phyloP scores from a whole-genome alignment of 2,797 vertebrate species.

The Sebastiscus tertius region DNA sequence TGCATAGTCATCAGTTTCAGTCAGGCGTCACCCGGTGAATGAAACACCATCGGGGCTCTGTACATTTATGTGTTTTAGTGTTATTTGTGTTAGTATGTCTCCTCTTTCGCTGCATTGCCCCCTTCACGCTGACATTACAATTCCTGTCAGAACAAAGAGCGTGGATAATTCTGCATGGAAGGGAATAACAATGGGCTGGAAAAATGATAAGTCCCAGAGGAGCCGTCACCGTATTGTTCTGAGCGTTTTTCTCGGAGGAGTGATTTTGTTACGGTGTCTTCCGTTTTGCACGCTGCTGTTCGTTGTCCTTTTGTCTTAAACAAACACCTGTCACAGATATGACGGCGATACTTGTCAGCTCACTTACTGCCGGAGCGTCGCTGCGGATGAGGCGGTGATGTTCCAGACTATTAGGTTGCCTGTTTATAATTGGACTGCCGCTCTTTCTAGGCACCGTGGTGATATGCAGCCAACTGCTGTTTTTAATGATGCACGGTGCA shows the following conservation, averaged over 20 bases:
- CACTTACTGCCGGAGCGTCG: constrained; percentile 34
- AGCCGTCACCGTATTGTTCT: constrained; percentile 52
- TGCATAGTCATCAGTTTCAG: constrained; percentile 33
- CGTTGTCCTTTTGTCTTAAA: constrained; percentile 62
- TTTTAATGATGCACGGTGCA: constrained; percentile 35
- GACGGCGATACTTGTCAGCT: constrained; percentile 65
- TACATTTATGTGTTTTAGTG: constrained; percentile 21
- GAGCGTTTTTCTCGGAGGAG: constrained; percentile 30
- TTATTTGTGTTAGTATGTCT: constrained; percentile 18
- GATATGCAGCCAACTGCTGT: constrained; percentile 44
- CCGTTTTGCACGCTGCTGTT: constrained; percentile 37
- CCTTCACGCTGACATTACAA: constrained; percentile 47
- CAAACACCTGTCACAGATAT: constrained; percentile 67
- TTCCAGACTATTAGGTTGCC: constrained; percentile 62
- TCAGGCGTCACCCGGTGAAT: constrained; percentile 15
- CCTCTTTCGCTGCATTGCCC: neutral
- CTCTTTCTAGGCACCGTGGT: constrained; percentile 37
- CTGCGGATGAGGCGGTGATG: constrained; percentile 41
- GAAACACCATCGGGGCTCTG: constrained; percentile 9
- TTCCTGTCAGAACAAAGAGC: constrained; percentile 54
- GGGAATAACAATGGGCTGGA: constrained; percentile 55
- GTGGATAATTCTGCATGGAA: constrained; percentile 47
- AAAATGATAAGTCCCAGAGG: constrained; percentile 52
- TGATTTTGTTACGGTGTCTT: constrained; percentile 45
- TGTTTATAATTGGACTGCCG: constrained; percentile 68